Conservation (phyloP, 1,140 invertebrate species). For the Cydia pomonella region DNA sequence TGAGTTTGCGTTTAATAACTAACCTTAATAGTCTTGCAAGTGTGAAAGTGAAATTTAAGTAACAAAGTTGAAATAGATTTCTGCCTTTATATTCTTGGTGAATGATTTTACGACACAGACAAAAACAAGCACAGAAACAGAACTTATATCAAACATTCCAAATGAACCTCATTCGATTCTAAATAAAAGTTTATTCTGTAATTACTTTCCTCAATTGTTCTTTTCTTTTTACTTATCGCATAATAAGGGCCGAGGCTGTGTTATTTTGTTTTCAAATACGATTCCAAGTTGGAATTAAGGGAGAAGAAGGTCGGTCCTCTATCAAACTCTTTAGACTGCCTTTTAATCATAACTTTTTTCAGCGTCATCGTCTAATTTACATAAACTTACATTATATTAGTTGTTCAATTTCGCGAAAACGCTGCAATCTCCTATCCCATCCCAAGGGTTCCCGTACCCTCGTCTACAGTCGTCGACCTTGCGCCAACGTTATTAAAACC, state of each 20-base stretch:
- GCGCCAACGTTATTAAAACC: conserved; percentile 6
- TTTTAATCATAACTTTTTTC: conserved; percentile 8
- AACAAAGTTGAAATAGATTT: too few species aligned
- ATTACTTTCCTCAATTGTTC: not conserved
- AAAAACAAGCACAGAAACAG: too few species aligned
- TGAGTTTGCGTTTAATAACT: too few species aligned
- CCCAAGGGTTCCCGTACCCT: conserved; percentile 19
- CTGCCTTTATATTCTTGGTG: too few species aligned
- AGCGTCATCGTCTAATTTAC: conserved; percentile 8
- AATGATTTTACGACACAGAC: not conserved
- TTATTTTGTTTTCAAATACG: conserved; percentile 6
- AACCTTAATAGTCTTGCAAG: too few species aligned
- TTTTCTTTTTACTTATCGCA: not conserved
- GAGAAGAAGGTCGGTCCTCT: not conserved
- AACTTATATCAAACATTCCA: not conserved
- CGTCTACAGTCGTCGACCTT: conserved; percentile 1
- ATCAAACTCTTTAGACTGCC: conserved; percentile 3
- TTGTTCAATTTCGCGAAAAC: conserved; percentile 14
- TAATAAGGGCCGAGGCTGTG: not conserved
- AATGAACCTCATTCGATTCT: not conserved
- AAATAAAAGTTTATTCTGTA: conserved; percentile 14
- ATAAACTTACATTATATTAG: conserved; percentile 15
- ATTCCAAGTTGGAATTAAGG: not conserved
- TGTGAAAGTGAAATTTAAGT: too few species aligned
- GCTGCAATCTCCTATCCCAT: conserved; percentile 17